Conservation (phyloP, 2,797 vertebrate genomes). For the Anabacerthia variegaticeps region DNA sequence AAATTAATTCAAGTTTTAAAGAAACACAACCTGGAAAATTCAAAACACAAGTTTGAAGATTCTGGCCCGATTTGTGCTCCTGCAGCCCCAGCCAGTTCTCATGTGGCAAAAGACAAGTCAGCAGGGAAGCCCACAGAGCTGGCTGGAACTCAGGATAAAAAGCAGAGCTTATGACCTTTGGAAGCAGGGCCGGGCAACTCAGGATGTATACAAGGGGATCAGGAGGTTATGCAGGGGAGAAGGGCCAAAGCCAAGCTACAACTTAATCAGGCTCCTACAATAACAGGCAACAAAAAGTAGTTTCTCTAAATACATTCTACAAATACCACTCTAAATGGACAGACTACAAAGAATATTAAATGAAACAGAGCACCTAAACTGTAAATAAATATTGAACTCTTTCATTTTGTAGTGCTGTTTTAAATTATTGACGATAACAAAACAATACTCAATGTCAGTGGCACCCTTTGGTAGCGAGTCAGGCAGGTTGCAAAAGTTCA, state of each 20-base stretch:
- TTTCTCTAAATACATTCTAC: not conserved
- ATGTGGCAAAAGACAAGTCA: not conserved
- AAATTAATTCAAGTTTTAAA: slow-evolving; percentile 27
- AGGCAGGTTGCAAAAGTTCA: not conserved
- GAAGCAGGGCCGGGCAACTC: not conserved
- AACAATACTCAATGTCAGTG: not conserved
- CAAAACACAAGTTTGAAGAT: not conserved
- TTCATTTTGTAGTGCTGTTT: not conserved
- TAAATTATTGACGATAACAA: not conserved
- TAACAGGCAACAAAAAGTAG: not conserved
- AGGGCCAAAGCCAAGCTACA: not conserved
- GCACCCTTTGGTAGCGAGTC: not conserved
- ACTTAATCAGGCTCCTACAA: not conserved
- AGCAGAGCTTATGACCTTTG: not conserved
- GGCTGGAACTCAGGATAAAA: not conserved
- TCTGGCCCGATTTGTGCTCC: not conserved
- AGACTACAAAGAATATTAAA: not conserved
- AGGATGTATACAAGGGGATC: not conserved
- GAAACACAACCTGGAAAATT: slow-evolving; percentile 6
- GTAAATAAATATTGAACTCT: not conserved
- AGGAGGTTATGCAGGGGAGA: not conserved
- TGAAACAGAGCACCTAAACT: not conserved
- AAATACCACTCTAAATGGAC: not conserved
- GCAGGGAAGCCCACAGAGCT: not conserved
- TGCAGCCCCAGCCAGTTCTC: not conserved